These are phyloP conservation scores for Protophormia terraenovae DNA, from an alignment of 2,888 invertebrate species.

Conservation along the genomic window DNA sequence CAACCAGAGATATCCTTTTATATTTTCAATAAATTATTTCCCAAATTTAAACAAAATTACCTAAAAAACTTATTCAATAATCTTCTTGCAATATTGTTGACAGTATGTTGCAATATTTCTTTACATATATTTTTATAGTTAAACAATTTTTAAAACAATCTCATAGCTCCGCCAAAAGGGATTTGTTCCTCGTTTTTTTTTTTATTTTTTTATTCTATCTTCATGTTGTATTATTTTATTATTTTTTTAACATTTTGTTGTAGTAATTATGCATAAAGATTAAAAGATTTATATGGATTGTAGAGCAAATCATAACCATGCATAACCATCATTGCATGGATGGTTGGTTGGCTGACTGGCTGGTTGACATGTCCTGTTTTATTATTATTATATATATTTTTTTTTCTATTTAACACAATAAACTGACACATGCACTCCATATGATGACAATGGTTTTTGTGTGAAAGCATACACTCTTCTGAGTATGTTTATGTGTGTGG, in stretches of 20 bases:
- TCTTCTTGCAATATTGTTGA: not conserved
- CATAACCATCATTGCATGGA: not conserved
- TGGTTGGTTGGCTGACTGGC: not conserved
- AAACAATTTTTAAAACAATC: not conserved
- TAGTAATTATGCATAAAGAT: conserved; percentile 49
- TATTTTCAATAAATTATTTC: no score
- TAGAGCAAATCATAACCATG: conserved; percentile 3
- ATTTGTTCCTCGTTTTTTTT: conserved; percentile 20
- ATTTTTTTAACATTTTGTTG: not conserved
- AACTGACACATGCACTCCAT: conserved; percentile 46
- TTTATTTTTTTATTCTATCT: not conserved
- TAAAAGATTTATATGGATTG: conserved; percentile 31
- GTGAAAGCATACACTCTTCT: not conserved
- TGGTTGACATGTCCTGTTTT: conserved; percentile 43
- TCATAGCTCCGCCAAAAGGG: conserved; percentile 18
- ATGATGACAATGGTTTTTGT: conserved; percentile 24
- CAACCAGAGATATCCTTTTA: not conserved
- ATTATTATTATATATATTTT: no score
- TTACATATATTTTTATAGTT: not conserved
- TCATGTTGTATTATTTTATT: no score
- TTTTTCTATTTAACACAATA: conserved; percentile 18
- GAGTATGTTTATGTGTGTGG: no score
- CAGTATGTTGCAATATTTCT: not conserved
- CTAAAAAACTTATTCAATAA: not conserved
- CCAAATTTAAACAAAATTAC: not conserved